Base-by-base conservation (phyloP, 2,888 invertebrate species). In the Orthosia incerta region DNA sequence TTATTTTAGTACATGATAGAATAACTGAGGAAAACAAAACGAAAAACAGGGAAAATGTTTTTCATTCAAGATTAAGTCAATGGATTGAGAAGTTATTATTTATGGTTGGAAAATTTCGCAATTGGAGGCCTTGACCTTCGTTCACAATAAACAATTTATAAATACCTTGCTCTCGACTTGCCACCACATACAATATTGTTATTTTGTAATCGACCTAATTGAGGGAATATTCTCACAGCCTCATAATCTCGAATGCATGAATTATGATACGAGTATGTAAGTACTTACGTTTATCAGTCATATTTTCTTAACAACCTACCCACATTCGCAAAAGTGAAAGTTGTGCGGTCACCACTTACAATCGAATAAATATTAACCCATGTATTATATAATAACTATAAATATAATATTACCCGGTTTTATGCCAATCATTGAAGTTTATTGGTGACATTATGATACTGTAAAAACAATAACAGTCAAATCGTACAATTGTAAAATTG, bases 361-460 rank as follows among this genome's bases (percentile, higher is more conserved):
- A 94, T 94, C 94, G 92, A 93, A 95, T 94, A 94, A 94, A 95
- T 94, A 94, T 94, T 93, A 94, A 93, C 92, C 91, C 88, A 87
- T 84, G 89, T 87, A 87, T 95, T 95, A 92, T 84, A 91, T 90
- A 95, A 95, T 89, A 76, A 82, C 88, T 90, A 93, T 94, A 92
- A 92, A 92, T 91, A 91, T 91, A 86, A 91, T 71, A 79, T 67
- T 89, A 89, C 88, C 79, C 78, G 83, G 81, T 88, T 90, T 90
- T 89, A 86, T 81, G 80, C 75, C 65, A 74, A 67, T 75, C 80
- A 82, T 74, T 72, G 63, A 76, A 73, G 71, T 84, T 79, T 76
- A 83, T 85, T 61, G 50, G 63, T 61, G 39, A 71, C 66, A 75
- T 79, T 73, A 65, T 74, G 45, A 69, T 72, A 50, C 50, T 60